Percentiles rank a stretch among this genome's conserved stretches.
Evolutionary conservation across 1,140 invertebrate genomes (phyloP).

Genomic region (Drosophila repleta): DNA sequence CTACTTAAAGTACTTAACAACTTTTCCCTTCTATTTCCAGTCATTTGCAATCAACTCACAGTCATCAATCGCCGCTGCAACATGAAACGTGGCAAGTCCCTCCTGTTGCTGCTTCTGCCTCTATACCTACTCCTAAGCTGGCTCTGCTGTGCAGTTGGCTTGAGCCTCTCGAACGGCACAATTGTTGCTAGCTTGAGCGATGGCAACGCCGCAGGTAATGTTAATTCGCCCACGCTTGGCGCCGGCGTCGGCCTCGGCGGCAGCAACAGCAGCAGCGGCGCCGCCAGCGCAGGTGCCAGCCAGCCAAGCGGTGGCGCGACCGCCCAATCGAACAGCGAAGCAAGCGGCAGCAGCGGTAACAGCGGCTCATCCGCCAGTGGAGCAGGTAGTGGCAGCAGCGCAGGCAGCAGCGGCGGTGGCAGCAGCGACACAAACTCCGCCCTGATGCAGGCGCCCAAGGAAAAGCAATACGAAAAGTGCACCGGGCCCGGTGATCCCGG

Average conservation of each 20-base stretch:
- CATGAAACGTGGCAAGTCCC: not conserved
- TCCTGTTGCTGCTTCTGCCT: not conserved
- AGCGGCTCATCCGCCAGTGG: conserved; percentile 29
- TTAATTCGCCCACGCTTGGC: conserved; percentile 44
- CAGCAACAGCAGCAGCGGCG: conserved; percentile 35
- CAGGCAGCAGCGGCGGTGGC: conserved; percentile 8
- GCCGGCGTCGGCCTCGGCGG: conserved; percentile 8
- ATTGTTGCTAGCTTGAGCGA: conserved; percentile 26
- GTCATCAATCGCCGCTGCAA: not conserved
- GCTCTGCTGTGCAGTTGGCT: conserved; percentile 16
- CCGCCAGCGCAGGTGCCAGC: conserved; percentile 6
- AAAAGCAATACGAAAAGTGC: conserved; percentile 76
- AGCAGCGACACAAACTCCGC: conserved; percentile 53
- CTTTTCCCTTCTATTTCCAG: conserved; percentile 33
- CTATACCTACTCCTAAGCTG: conserved; percentile 1
- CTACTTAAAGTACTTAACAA: too few species aligned
- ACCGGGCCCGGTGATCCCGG: conserved; percentile 84
- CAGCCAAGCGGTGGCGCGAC: conserved; percentile 5
- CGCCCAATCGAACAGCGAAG: conserved; percentile 10
- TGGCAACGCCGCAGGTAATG: conserved; percentile 40
- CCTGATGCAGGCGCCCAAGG: conserved; percentile 59
- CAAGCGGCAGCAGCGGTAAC: conserved; percentile 16
- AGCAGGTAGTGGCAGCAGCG: conserved; percentile 5
- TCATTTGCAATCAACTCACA: conserved; percentile 2
- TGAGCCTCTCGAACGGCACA: conserved; percentile 62